Conservation (phyloP, 1,140 invertebrate genomes). For the Eriosoma lanigerum region DNA sequence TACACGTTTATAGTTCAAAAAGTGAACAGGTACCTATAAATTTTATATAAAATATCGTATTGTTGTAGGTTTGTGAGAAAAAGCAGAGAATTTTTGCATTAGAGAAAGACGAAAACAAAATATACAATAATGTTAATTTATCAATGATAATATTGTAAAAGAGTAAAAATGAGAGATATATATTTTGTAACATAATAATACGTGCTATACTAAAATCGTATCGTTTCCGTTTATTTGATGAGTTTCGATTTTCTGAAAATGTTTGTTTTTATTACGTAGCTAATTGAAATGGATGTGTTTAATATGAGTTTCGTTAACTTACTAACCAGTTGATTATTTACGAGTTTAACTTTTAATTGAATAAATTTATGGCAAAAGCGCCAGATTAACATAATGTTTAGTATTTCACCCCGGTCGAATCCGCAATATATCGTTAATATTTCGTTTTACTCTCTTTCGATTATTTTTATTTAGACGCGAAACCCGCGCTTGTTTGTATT, state of each 20-base stretch:
- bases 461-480: no score
- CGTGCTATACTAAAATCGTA: background rate
- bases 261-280: background rate
- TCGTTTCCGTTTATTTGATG: background rate
- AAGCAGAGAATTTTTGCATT: no score
- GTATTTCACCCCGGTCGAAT: background rate
- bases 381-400: background rate
- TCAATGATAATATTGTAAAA: no score
- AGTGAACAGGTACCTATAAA: no score
- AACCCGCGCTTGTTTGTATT: no score
- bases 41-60: no score
- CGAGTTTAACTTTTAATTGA: constrained; percentile 4
- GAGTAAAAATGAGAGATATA: no score
- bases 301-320: background rate
- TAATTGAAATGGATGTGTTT: constrained; percentile 5
- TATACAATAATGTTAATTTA: no score
- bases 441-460: background rate
- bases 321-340: constrained; percentile 24
- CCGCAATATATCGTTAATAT: background rate
- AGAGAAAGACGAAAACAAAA: no score
- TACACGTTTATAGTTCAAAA: no score
- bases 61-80: no score
- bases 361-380: background rate
- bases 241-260: background rate
- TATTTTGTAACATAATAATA: background rate